Evolutionary conservation across 2,888 invertebrate genomes (phyloP).

Genomic region (Cryptocheilus praepositus): DNA sequence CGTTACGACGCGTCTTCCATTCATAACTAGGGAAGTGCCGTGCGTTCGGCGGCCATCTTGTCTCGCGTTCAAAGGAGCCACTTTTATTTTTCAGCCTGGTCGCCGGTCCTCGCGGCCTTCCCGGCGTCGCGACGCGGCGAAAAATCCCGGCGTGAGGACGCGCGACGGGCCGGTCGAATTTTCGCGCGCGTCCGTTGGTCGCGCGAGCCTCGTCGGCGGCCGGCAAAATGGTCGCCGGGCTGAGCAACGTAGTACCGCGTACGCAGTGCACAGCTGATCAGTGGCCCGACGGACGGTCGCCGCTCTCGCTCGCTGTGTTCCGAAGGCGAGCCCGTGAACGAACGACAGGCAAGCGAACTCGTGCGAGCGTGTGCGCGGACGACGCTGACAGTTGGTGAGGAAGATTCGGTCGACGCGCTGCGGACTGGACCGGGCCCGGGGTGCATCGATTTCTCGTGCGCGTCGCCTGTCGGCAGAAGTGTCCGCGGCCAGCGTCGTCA

Average conservation of each 20-base stretch:
- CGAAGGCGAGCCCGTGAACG: slow-evolving; percentile 9
- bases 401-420: not conserved
- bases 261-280: slow-evolving; percentile 71
- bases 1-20: slow-evolving; percentile 57
- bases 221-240: slow-evolving; percentile 15
- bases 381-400: not conserved
- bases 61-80: slow-evolving; percentile 49
- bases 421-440: too few relatives aligned
- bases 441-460: too few relatives aligned
- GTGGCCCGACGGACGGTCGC: slow-evolving; percentile 64
- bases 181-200: not conserved
- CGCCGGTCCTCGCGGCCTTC: not conserved
- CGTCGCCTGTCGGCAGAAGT: not conserved
- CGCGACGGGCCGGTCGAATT: not conserved
- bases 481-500: slow-evolving; percentile 28
- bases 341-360: not conserved
- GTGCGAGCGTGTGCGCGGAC: not conserved
- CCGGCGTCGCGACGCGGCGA: not conserved
- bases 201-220: not conserved
- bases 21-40: slow-evolving; percentile 65
- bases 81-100: slow-evolving; percentile 20
- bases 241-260: slow-evolving; percentile 37
- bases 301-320: slow-evolving; percentile 44
- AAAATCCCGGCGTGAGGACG: not conserved
- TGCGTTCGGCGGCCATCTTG: slow-evolving; percentile 59